A percentile compares a stretch with the other conserved stretches of the same genome.
Conservation (phyloP, 2,888 invertebrate species). For the Gnatocerus cornutus region DNA sequence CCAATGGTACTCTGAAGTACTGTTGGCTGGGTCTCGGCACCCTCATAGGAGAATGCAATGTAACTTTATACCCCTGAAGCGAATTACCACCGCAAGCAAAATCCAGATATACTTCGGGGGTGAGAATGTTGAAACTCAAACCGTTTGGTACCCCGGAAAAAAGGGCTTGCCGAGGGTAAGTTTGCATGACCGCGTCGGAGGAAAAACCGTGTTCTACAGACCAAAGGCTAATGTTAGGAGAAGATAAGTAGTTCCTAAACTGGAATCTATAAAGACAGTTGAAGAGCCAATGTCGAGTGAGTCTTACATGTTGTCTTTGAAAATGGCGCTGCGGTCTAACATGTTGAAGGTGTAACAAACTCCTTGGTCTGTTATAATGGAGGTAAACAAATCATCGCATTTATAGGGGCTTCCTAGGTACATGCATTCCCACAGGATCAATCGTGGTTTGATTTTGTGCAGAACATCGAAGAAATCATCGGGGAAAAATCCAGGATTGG, state of each 20-base stretch:
- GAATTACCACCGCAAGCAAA: conserved; percentile 55
- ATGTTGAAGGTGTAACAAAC: conserved; percentile 82
- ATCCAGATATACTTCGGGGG: conserved; percentile 54
- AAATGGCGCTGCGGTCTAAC: conserved; percentile 75
- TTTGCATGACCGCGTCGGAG: not conserved
- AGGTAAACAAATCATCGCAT: conserved; percentile 76
- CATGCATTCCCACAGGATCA: conserved; percentile 39
- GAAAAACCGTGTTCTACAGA: conserved; percentile 75
- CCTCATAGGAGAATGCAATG: conserved; percentile 80
- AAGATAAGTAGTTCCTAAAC: conserved; percentile 53
- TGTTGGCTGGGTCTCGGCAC: conserved; percentile 79
- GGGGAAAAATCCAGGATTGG: conserved; percentile 72
- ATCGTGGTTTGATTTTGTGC: conserved; percentile 23
- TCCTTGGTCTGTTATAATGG: conserved; percentile 81
- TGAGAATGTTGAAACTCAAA: conserved; percentile 52
- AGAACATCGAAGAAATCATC: conserved; percentile 28
- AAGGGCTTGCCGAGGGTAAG: conserved; percentile 72
- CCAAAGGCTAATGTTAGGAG: conserved; percentile 69
- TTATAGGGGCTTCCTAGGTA: conserved; percentile 50
- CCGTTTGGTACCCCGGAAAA: conserved; percentile 75
- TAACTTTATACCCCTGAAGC: conserved; percentile 64
- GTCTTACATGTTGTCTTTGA: conserved; percentile 64
- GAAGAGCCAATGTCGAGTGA: conserved; percentile 23
- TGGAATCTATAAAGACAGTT: conserved; percentile 51
- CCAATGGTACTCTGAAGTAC: conserved; percentile 80